Evolutionary conservation across 1,140 invertebrate genomes (phyloP), one percentile per base, ranked within the genome.

Genomic region (Pogonomyrmex californicus): DNA sequence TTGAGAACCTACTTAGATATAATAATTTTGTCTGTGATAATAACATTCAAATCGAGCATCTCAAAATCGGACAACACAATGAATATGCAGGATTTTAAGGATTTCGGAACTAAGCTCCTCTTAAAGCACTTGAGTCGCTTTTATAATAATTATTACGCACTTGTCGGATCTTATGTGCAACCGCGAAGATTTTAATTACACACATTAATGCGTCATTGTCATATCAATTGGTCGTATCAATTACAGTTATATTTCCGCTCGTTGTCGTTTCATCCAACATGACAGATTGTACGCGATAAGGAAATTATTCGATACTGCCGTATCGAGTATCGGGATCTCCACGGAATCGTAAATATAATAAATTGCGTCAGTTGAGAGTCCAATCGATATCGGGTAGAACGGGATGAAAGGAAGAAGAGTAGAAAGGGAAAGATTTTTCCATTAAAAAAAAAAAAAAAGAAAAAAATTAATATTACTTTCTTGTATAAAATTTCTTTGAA

Each of bases 141-240:
- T 23, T 23, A 23, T 10, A 38, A 66, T 14, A 14, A 23, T 10
- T 56, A 23, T 3, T 30, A 17, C 14, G 5, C 14, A 33, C n/a
- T 56, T 70, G 23, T 54, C 5, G 6, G 9, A 1, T 81, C 1
- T 70, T 10, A n/a, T 38, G 14, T 41, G 10, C 7, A 30, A 51
- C n/a, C 30, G 30, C 23, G 0, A 14, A 56, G 23, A 82, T 60
- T 82, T 73, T 73, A 73, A 82, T 82, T 82, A 73, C 38, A 73
- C 38, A 17, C 51, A 36, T 82, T 82, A 82, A 73, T 33, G 10
- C 6, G 30, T 60, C 54, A 58, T 71, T 10, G 6, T 23, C 23
- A 10, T 65, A n/a, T 77, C 14, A 33, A 4, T 12, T 14, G 9
- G 71, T 41, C n/a, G n/a, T n/a, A 23, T 60, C 23, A 36, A 44